These are phyloP conservation scores for Elanus axillaris DNA, from an alignment of 2,113 vertebrate genomes.

Conservation along the genomic window DNA sequence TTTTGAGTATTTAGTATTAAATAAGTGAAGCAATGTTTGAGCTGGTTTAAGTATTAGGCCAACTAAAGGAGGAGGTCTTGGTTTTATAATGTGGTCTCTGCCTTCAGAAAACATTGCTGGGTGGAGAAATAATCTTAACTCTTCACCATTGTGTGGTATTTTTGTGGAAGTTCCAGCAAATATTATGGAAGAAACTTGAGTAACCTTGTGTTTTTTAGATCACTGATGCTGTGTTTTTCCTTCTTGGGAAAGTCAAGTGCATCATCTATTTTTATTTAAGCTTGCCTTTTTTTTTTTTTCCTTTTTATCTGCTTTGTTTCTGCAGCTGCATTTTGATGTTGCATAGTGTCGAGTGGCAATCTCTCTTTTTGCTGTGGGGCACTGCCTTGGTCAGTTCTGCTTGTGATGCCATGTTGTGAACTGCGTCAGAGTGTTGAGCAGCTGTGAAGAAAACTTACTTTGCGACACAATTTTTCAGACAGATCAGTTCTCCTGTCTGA, in stretches of 20 bases:
- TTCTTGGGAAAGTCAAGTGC: background rate
- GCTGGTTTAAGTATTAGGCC: background rate
- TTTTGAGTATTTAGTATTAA: background rate
- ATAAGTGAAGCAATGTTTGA: background rate
- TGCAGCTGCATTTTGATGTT: background rate
- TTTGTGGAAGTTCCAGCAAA: background rate
- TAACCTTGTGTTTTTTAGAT: background rate
- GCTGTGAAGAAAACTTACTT: background rate
- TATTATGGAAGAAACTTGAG: background rate
- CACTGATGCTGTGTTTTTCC: background rate
- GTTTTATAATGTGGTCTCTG: background rate
- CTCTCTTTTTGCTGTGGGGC: accelerated
- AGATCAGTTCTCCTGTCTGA: background rate
- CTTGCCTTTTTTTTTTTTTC: background rate
- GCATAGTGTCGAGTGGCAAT: background rate
- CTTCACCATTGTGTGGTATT: accelerated
- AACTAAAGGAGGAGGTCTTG: background rate
- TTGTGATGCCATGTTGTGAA: background rate
- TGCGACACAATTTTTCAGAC: background rate
- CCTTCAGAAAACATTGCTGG: background rate
- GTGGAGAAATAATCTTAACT: background rate
- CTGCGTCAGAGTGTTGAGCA: background rate
- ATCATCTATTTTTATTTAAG: background rate
- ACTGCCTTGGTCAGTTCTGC: background rate
- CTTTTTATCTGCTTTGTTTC: background rate